phyloP scores from a whole-genome alignment of 2,113 vertebrate species.

The Thunnus maccoyii region DNA sequence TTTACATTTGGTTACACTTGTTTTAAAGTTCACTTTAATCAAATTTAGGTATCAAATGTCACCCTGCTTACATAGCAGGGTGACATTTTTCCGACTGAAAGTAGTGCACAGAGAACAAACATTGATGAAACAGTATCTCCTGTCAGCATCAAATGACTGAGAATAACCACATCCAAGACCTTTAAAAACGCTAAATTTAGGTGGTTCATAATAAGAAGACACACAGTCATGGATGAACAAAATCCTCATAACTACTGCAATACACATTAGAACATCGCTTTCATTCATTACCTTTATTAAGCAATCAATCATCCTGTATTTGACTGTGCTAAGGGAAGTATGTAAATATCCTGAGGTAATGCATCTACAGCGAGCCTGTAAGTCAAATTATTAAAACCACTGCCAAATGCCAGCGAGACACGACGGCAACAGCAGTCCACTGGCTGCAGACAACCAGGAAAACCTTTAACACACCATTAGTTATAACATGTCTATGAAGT shows the following conservation, averaged over 20 bases:
- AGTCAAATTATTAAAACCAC: constrained; percentile 12
- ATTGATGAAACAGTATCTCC: background rate
- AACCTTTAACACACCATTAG: background rate
- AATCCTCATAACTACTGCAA: background rate
- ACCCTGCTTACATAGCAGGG: background rate
- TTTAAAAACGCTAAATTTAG: too few species aligned
- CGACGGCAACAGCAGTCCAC: background rate
- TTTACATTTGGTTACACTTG: background rate
- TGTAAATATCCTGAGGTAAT: constrained; percentile 36
- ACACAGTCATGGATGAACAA: background rate
- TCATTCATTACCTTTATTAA: background rate
- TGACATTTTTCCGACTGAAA: too few species aligned
- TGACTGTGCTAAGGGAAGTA: constrained; percentile 11
- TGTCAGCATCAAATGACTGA: background rate
- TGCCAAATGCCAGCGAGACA: background rate
- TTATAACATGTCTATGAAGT: too few species aligned
- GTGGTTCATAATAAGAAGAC: too few species aligned
- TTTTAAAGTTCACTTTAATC: background rate
- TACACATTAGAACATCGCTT: background rate
- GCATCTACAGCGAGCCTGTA: background rate
- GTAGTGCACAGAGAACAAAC: too few species aligned
- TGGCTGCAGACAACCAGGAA: background rate
- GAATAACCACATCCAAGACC: too few species aligned
- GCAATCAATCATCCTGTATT: constrained; percentile 5
- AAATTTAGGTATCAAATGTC: background rate